A percentile compares a stretch with the other conserved stretches of the same genome.
These are phyloP conservation scores for Fregetta grallaria DNA, from an alignment of 2,113 vertebrate species.

Conservation along the genomic window DNA sequence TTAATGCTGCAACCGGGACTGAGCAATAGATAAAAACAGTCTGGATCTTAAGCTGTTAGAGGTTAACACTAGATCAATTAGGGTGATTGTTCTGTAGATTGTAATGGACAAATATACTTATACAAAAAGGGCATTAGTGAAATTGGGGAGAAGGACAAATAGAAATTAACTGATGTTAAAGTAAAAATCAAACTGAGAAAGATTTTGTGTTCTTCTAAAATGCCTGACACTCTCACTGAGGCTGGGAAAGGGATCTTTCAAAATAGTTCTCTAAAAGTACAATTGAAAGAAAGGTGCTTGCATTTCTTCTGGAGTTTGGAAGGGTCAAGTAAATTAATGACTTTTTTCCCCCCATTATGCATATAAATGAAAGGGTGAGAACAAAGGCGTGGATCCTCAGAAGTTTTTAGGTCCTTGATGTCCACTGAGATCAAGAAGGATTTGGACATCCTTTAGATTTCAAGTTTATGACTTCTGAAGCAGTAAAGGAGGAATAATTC, in stretches of 20 bases:
- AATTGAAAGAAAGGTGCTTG: neutral
- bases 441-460: neutral
- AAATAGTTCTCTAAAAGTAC: neutral
- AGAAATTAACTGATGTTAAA: conserved; percentile 68
- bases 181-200: conserved; percentile 58
- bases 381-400: neutral
- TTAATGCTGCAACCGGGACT: conserved; percentile 56
- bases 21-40: conserved; percentile 67
- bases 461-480: neutral
- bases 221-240: neutral
- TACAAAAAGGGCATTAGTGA: conserved; percentile 69
- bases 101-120: conserved; percentile 67
- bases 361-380: neutral
- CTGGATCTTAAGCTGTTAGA: conserved; percentile 63
- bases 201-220: conserved; percentile 59
- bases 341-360: accelerated
- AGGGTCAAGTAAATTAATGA: neutral
- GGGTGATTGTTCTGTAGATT: conserved; percentile 78
- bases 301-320: neutral
- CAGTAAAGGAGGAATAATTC: neutral
- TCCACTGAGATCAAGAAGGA: neutral
- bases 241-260: neutral
- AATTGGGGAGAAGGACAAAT: conserved; percentile 67
- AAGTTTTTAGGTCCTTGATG: neutral
- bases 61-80: conserved; percentile 76